These are phyloP conservation scores for Heliconius charithonia DNA, from an alignment of 2,888 invertebrate genomes.

Conservation along the genomic window DNA sequence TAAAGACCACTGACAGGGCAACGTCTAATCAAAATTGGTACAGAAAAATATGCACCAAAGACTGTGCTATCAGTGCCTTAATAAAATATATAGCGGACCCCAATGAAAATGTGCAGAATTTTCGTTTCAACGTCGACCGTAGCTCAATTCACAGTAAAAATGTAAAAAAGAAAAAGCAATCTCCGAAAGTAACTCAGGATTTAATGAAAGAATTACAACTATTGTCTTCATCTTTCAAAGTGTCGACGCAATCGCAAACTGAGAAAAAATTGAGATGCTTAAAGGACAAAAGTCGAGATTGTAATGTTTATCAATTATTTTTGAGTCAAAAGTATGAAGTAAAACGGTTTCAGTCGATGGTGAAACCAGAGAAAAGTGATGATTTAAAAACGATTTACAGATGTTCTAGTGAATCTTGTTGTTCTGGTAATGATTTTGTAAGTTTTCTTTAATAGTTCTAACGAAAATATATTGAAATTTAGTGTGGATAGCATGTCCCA, in stretches of 20 bases:
- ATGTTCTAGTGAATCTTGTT: conserved; percentile 64
- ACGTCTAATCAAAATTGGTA: conserved; percentile 57
- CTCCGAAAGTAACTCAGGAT: conserved; percentile 50
- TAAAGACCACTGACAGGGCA: conserved; percentile 49
- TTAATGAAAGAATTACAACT: conserved; percentile 55
- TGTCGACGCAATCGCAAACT: conserved; percentile 62
- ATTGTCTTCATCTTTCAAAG: conserved; percentile 54
- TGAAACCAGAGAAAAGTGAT: conserved; percentile 55
- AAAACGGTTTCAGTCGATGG: conserved; percentile 55
- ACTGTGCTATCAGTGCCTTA: conserved; percentile 55
- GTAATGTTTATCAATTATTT: conserved; percentile 59
- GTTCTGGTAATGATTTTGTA: conserved; percentile 41
- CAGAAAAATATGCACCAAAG: conserved; percentile 50
- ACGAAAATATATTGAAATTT: not conserved
- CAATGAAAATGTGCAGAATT: conserved; percentile 45
- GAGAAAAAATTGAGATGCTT: conserved; percentile 50
- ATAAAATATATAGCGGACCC: conserved; percentile 54
- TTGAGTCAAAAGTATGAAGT: conserved; percentile 52
- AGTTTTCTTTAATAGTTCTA: not conserved
- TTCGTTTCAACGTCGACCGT: conserved; percentile 40
- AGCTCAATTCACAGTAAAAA: conserved; percentile 22
- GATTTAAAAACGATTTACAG: conserved; percentile 70
- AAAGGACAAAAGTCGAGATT: conserved; percentile 53
- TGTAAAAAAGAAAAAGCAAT: conserved; percentile 32
- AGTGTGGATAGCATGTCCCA: not conserved